These are phyloP conservation scores for Charina bottae DNA, from an alignment of 2,113 vertebrate species.

Conservation along the genomic window DNA sequence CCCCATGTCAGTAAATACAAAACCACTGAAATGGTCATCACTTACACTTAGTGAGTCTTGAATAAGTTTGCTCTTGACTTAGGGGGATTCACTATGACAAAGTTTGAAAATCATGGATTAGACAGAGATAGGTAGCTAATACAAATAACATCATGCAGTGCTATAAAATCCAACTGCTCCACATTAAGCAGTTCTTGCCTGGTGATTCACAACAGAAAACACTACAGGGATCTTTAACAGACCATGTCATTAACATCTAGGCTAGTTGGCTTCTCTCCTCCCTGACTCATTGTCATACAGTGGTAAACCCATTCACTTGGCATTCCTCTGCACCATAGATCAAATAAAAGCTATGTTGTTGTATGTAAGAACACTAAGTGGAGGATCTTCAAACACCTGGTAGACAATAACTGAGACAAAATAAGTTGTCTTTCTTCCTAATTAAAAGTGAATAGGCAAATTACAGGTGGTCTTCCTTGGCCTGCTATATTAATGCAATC, in stretches of 20 bases:
- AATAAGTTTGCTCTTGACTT: slow-evolving; percentile 5
- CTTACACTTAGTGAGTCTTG: slow-evolving; percentile 11
- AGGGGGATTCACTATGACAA: background rate
- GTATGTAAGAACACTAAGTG: background rate
- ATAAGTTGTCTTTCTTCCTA: background rate
- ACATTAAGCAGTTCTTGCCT: slow-evolving; percentile 25
- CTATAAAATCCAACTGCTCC: slow-evolving; percentile 22
- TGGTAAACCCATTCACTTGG: background rate
- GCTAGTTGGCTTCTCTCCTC: background rate
- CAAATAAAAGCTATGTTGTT: background rate
- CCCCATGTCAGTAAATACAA: background rate
- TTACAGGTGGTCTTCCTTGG: background rate
- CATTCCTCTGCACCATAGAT: slow-evolving; percentile 6
- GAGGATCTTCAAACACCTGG: slow-evolving; percentile 5
- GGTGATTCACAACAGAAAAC: slow-evolving; percentile 23
- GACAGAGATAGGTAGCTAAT: slow-evolving; percentile 18
- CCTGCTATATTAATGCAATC: background rate
- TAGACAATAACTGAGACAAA: background rate
- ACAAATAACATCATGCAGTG: background rate
- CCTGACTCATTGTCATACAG: slow-evolving; percentile 14
- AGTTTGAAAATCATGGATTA: slow-evolving; percentile 5
- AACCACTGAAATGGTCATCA: background rate
- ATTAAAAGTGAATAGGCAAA: background rate
- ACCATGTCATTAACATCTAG: slow-evolving; percentile 21
- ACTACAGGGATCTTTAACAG: slow-evolving; percentile 28